phyloP scores from a whole-genome alignment of 2,797 vertebrate genomes.

The Sternotherus odoratus region DNA sequence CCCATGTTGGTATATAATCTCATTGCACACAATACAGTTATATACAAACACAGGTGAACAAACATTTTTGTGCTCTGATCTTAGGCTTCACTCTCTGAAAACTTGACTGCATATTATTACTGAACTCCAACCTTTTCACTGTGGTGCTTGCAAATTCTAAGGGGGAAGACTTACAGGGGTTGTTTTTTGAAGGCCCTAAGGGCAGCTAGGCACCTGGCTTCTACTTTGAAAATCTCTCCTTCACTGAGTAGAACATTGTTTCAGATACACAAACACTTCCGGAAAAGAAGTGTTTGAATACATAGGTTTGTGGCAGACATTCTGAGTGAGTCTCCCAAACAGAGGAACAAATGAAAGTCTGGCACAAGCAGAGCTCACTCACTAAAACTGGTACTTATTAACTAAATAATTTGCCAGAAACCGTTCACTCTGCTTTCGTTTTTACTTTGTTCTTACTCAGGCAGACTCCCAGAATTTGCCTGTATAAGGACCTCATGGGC shows the following conservation, averaged over 20 bases:
- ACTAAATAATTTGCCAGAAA: neutral
- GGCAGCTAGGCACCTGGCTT: neutral
- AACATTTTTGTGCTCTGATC: neutral
- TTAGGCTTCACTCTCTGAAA: neutral
- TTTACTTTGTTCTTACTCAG: neutral
- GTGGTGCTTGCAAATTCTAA: neutral
- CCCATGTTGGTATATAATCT: neutral
- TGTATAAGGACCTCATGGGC: neutral
- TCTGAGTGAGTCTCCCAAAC: neutral
- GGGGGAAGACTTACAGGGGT: neutral
- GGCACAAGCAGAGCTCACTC: neutral
- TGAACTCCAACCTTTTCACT: neutral
- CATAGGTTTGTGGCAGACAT: neutral
- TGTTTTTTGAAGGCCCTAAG: neutral
- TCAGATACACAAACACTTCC: neutral
- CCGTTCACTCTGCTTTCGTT: neutral
- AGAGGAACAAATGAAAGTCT: neutral
- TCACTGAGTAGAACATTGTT: neutral
- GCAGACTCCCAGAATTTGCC: neutral
- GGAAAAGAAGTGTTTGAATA: neutral
- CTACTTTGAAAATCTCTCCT: neutral
- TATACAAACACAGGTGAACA: neutral
- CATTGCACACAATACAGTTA: neutral
- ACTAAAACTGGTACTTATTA: neutral
- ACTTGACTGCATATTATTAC: neutral